These are phyloP conservation scores for Habrosyne pyritoides DNA, from an alignment of 2,888 invertebrate genomes.

Conservation along the genomic window DNA sequence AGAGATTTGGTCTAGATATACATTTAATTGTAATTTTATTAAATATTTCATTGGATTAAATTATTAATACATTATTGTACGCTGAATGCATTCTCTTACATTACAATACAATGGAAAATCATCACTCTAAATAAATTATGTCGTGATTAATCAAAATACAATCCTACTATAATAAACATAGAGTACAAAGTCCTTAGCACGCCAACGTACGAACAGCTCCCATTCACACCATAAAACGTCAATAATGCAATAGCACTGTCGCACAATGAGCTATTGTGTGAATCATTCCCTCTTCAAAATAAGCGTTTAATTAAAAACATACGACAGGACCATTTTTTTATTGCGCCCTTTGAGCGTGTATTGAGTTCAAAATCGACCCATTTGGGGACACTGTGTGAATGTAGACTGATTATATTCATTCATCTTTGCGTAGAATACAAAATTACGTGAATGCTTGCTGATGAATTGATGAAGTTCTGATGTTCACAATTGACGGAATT, in stretches of 20 bases:
- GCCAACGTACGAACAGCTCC: constrained; percentile 24
- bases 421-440: constrained; percentile 37
- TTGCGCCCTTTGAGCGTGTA: constrained; percentile 35
- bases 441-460: constrained; percentile 48
- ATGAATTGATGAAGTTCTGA: constrained; percentile 46
- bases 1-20: no score
- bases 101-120: not conserved
- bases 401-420: constrained; percentile 54
- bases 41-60: not conserved
- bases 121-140: not conserved
- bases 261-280: constrained; percentile 60
- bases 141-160: constrained; percentile 26
- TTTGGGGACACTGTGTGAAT: constrained; percentile 40
- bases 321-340: constrained; percentile 41
- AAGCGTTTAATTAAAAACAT: constrained; percentile 61
- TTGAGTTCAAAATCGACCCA: constrained; percentile 29
- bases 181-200: constrained; percentile 15
- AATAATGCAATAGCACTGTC: constrained; percentile 51
- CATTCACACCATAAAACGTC: constrained; percentile 45
- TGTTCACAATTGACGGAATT: constrained; percentile 31
- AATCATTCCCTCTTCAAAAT: constrained; percentile 53
- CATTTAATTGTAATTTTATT: no score
- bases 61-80: not conserved
- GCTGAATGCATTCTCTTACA: not conserved
- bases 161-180: not conserved